Base-by-base conservation (phyloP, 2,888 invertebrate genomes). In the Labia minor region DNA sequence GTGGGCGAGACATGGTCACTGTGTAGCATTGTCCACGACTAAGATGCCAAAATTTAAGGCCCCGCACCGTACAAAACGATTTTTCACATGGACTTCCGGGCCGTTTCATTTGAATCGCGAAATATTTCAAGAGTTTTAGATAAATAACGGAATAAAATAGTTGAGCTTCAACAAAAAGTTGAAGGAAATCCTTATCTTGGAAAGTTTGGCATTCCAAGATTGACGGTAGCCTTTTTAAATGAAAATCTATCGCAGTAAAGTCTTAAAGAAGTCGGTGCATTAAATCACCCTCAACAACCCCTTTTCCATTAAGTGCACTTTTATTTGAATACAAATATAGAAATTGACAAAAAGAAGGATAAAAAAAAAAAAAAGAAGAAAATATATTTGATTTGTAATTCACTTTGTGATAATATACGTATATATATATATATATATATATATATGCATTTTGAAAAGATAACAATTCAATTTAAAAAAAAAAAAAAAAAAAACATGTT, bases 91-190 rank as follows among this genome's bases (percentile, higher is more conserved):
- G 49, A 49, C 49, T 49, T 49, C 49, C 49, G 49, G 49, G 49
- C 49, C 49, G 49, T 49, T 49, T 49, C 49, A 49, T 49, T 49
- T 49, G 49, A 49, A 49, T 49, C 49, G 49, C 49, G 49, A 49
- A 49, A 49, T 16, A 49, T 49, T 49, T 49, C 49, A 49, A 49
- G 49, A 49, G 49, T 49, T 49, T 49, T 49, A 49, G 49, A 49
- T 49, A 49, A 49, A 49, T 49, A 49, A 49, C 49, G 16, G 49
- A 49, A 49, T 49, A 49, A 49, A 49, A 49, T 49, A 49, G 49
- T 49, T 49, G 14, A 3, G n/a, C 49, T 49, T 49, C 16, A 49
- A 4, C 14, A 4, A 49, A 49, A 14, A 26, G 26, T 26, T 26
- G 26, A 26, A 49, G 16, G 16, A 49, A 49, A 49, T n/a, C 16